Evolutionary conservation across 2,888 invertebrate species (phyloP).

Genomic region (Thecocarcelia acutangulata): DNA sequence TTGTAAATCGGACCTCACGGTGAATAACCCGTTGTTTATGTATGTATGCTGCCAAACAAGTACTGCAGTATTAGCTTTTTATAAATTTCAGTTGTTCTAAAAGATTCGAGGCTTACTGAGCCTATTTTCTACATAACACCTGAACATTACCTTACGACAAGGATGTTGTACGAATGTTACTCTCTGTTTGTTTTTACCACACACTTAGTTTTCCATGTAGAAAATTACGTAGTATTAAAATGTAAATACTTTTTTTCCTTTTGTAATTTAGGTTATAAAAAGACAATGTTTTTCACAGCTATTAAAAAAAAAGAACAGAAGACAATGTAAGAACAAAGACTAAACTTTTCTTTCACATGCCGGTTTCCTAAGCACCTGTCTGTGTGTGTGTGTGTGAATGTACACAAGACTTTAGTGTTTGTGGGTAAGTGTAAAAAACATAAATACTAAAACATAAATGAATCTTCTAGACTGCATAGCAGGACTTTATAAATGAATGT

Average conservation of each 20-base stretch:
- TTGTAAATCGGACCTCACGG: no score
- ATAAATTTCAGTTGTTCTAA: constrained; percentile 24
- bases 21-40: no score
- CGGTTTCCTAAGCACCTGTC: constrained; percentile 23
- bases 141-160: constrained; percentile 44
- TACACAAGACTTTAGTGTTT: constrained; percentile 11
- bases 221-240: constrained; percentile 49
- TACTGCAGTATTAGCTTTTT: constrained; percentile 57
- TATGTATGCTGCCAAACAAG: constrained; percentile 16
- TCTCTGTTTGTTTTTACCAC: constrained; percentile 31
- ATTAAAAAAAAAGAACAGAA: constrained; percentile 3
- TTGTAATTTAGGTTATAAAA: constrained; percentile 58
- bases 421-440: constrained; percentile 43
- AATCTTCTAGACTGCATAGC: constrained; percentile 49
- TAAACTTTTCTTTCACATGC: constrained; percentile 47
- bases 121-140: constrained; percentile 64
- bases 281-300: constrained; percentile 63
- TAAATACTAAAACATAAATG: constrained; percentile 50
- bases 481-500: constrained; percentile 9
- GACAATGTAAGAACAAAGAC: constrained; percentile 47
- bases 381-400: constrained; percentile 1
- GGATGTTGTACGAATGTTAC: not conserved
- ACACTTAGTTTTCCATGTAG: constrained; percentile 49
- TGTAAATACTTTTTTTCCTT: constrained; percentile 22
- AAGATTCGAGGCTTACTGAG: constrained; percentile 55